Evolutionary conservation across 2,888 invertebrate genomes (phyloP), one percentile per base, ranked within the genome.

Genomic region (Myopa testacea): DNA sequence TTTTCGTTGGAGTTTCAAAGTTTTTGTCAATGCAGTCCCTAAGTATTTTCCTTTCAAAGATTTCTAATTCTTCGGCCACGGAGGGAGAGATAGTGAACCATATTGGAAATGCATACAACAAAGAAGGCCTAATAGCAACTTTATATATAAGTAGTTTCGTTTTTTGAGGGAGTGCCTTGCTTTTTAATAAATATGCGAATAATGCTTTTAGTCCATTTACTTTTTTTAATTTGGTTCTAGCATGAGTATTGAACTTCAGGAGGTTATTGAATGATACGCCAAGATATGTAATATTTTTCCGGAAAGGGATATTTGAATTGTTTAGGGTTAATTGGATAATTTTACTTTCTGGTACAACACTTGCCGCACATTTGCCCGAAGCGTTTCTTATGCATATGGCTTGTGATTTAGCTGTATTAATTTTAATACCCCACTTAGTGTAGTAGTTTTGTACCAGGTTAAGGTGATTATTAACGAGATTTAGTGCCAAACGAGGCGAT

Each of bases 281-380:
- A 3, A 77, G 72, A 37, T 80, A 77, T 55, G 67, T 78, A 3
- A 78, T 4, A 4, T 26, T 52, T 4, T 75, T 63, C 55, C 68
- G 73, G 6, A 78, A 52, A 0, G 40, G 55, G 7, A 50, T 73
- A 34, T 37, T 8, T 2, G 40, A 69, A 7, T 65, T 50, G 1
- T 37, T 37, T 3, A 77, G 14, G 3, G 16, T 37, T 0, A 79
- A 14, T 4, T 19, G 14, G 0, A 74, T 16, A 0, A 62, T 65
- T 79, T 70, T 79, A 16, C 79, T 78, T 67, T 79, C 76, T 0
- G 38, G 40, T 16, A 71, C 67, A 0, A 77, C 77, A 4, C 52
- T 63, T 0, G 3, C 12, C 0, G 16, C 38, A 12, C 74, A 70
- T 45, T 76, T 78, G 1, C 73, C 74, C 12, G 76, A 76, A 16